phyloP scores from a whole-genome alignment of 2,113 vertebrate genomes.

The Zosterops hypoxanthus region DNA sequence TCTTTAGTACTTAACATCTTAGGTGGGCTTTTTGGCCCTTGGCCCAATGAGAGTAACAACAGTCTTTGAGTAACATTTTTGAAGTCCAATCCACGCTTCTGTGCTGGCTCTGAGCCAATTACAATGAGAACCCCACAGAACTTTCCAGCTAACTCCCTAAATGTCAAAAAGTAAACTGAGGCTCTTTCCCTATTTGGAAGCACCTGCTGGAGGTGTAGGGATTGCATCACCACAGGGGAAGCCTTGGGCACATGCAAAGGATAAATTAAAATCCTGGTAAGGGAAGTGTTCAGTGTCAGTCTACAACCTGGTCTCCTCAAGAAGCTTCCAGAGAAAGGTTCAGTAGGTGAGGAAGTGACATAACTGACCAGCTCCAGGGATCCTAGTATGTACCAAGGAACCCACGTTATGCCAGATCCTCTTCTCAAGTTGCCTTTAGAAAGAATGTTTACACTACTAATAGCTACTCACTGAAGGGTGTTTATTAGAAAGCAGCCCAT shows the following conservation, averaged over 20 bases:
- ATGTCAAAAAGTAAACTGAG: no score
- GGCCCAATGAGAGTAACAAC: no score
- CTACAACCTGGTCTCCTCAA: not conserved
- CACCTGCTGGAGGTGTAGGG: no score
- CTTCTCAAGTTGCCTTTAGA: not conserved
- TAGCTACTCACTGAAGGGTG: not conserved
- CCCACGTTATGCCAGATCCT: rapidly evolving
- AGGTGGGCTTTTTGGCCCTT: no score
- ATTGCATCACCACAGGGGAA: no score
- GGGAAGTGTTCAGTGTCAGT: not conserved
- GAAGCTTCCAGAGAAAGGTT: not conserved
- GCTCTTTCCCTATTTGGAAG: no score
- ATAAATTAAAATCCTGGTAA: not conserved
- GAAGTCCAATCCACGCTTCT: no score
- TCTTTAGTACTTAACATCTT: no score
- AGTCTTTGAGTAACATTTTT: no score
- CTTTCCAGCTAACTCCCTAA: no score
- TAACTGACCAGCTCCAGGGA: not conserved
- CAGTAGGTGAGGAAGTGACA: not conserved
- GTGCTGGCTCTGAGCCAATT: no score
- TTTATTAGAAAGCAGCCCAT: not conserved
- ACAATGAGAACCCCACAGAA: no score
- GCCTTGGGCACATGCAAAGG: rapidly evolving
- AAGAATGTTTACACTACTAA: not conserved
- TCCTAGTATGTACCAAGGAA: not conserved